These are phyloP conservation scores for Mormyrops boulengeri DNA, from an alignment of 2,797 vertebrate species.

Conservation along the genomic window DNA sequence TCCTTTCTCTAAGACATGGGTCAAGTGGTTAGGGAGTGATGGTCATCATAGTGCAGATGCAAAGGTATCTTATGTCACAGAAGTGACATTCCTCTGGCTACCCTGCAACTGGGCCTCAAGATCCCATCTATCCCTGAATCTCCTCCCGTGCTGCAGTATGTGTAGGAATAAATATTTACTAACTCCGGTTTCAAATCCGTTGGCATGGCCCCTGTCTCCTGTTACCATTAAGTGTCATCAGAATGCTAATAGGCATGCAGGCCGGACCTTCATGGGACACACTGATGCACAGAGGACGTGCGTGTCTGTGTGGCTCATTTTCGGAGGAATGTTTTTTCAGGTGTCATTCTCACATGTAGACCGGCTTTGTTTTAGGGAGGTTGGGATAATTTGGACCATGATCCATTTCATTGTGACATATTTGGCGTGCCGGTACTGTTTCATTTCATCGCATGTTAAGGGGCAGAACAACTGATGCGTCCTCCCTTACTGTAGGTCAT, in stretches of 20 bases:
- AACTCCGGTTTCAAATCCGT: constrained; percentile 53
- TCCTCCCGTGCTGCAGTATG: constrained; percentile 37
- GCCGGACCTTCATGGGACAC: constrained; percentile 50
- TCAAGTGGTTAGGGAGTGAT: background rate
- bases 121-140: constrained; percentile 29
- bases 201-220: constrained; percentile 43
- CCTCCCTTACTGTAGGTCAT: background rate
- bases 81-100: constrained; percentile 29
- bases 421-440: background rate
- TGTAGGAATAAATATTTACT: constrained; percentile 59
- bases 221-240: constrained; percentile 60
- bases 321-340: constrained; percentile 57
- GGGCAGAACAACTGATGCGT: background rate
- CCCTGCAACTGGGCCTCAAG: constrained; percentile 26
- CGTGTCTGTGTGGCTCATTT: constrained; percentile 49
- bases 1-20: background rate
- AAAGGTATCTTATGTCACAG: constrained; percentile 24
- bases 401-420: background rate
- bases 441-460: background rate
- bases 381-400: background rate
- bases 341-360: constrained; percentile 61
- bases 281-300: constrained; percentile 43
- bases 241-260: constrained; percentile 56
- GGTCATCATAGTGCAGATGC: constrained; percentile 5
- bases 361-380: constrained; percentile 26